phyloP scores from a whole-genome alignment of 2,888 invertebrate genomes.

The Pyrrhia umbra region DNA sequence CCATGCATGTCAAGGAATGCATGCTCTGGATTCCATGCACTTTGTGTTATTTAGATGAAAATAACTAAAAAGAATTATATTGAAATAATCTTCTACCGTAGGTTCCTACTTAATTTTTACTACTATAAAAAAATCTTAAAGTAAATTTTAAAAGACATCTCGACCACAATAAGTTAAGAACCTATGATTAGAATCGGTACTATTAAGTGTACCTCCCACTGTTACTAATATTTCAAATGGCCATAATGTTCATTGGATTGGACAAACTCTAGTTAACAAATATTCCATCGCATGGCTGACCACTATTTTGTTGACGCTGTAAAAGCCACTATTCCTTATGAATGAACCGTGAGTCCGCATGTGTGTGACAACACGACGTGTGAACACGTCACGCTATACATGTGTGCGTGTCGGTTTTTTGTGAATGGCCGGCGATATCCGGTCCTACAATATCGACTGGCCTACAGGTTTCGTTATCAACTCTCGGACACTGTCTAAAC shows the following conservation, averaged over 20 bases:
- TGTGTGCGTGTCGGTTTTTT: slow-evolving; percentile 83
- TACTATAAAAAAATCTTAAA: slow-evolving; percentile 36
- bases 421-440: slow-evolving; percentile 89
- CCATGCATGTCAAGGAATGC: slow-evolving; percentile 21
- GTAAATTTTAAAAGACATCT: slow-evolving; percentile 50
- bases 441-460: slow-evolving; percentile 84
- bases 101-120: slow-evolving; percentile 27
- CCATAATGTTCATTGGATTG: slow-evolving; percentile 68
- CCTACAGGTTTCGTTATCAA: slow-evolving; percentile 89
- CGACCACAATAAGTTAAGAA: slow-evolving; percentile 45
- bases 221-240: slow-evolving; percentile 68
- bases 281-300: slow-evolving; percentile 71
- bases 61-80: neutral
- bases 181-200: slow-evolving; percentile 46
- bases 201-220: slow-evolving; percentile 66
- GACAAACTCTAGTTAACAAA: slow-evolving; percentile 70
- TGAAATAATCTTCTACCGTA: neutral
- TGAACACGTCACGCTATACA: slow-evolving; percentile 63
- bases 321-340: slow-evolving; percentile 84
- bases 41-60: neutral
- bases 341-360: slow-evolving; percentile 82
- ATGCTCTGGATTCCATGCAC: slow-evolving; percentile 19
- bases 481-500: slow-evolving; percentile 88
- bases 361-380: slow-evolving; percentile 74
- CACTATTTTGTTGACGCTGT: slow-evolving; percentile 80